Evolutionary conservation across 2,797 vertebrate genomes (phyloP), one percentile per base, ranked within the genome.

Genomic region (Macropodus opercularis): DNA sequence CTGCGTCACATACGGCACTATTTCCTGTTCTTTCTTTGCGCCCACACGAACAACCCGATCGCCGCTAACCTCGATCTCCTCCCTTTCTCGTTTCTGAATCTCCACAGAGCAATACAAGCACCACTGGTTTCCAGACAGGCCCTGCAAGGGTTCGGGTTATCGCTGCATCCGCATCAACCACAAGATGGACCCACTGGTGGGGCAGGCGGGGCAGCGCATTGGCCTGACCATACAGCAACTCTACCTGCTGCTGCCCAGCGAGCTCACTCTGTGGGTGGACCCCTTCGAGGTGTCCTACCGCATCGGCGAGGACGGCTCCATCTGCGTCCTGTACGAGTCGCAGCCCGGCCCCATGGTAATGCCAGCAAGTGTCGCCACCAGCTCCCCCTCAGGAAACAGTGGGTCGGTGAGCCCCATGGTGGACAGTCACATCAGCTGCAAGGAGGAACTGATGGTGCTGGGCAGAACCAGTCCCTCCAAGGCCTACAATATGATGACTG

Each of bases 401-500:
- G 71, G 72, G 48, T 22, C 80, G 8, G 76, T 94, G 88, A 88
- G 92, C 77, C 87, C 94, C 68, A 93, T 97, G 94, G 94, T 96
- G 93, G 96, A 98, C 91, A 97, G 94, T 94, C 93, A 93, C 89
- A 96, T 96, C 94, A 96, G 96, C 94, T 99, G 96, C 93, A 99
- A 98, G 93, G 97, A 98, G 91, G 96, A 98, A 94, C 92, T 97
- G 89, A 94, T 96, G 92, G 89, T 89, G 77, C 85, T 98, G 92
- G 94, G 94, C 81, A 92, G 96, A 92, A 92, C 94, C 85, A 98
- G 95, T 90, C 96, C 96, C 81, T 95, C 96, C 90, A 98, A 99
- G 93, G 88, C 91, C 91, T 98, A 97, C 94, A 96, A 92, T 89
- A 98, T 98, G 95, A 98, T 99, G 96, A 98, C 96, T 90, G 96